phyloP scores from a whole-genome alignment of 2,888 invertebrate species.

The Idaea straminata region DNA sequence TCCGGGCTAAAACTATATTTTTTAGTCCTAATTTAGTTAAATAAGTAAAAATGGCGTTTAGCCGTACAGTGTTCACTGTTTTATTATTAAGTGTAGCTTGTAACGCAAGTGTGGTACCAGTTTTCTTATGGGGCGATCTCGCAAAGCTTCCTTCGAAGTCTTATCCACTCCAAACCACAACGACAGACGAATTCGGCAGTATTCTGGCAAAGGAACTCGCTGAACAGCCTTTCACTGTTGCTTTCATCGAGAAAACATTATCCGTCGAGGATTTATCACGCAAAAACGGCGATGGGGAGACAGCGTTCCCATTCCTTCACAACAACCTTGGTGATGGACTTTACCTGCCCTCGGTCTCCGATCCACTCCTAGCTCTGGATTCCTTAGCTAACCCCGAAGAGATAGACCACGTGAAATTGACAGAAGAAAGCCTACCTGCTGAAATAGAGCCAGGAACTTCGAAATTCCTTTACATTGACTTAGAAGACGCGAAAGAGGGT shows the following conservation, averaged over 20 bases:
- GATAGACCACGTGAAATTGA: conserved; percentile 56
- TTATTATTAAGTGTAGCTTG: conserved; percentile 64
- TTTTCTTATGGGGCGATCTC: conserved; percentile 79
- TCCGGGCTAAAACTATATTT: conserved; percentile 53
- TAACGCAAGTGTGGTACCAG: conserved; percentile 75
- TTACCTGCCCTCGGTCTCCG: conserved; percentile 83
- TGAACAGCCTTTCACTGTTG: conserved; percentile 61
- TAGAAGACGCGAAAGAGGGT: conserved; percentile 80
- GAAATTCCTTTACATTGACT: conserved; percentile 75
- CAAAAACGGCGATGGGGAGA: conserved; percentile 63
- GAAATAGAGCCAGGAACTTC: conserved; percentile 63
- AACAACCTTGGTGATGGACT: conserved; percentile 52
- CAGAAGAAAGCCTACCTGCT: conserved; percentile 58
- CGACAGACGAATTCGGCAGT: conserved; percentile 55
- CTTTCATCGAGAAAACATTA: conserved; percentile 77
- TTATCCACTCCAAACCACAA: conserved; percentile 51
- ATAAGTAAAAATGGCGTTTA: conserved; percentile 68
- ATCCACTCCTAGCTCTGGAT: conserved; percentile 78
- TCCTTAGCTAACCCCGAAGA: conserved; percentile 64
- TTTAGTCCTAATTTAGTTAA: conserved; percentile 60
- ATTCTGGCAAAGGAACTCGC: conserved; percentile 57
- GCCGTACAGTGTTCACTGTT: conserved; percentile 65
- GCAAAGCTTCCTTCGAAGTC: conserved; percentile 41
- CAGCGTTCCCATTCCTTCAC: conserved; percentile 61
- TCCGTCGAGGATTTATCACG: conserved; percentile 81